Conservation (phyloP, 2,797 vertebrate genomes). For the Sebastes aleutianus region DNA sequence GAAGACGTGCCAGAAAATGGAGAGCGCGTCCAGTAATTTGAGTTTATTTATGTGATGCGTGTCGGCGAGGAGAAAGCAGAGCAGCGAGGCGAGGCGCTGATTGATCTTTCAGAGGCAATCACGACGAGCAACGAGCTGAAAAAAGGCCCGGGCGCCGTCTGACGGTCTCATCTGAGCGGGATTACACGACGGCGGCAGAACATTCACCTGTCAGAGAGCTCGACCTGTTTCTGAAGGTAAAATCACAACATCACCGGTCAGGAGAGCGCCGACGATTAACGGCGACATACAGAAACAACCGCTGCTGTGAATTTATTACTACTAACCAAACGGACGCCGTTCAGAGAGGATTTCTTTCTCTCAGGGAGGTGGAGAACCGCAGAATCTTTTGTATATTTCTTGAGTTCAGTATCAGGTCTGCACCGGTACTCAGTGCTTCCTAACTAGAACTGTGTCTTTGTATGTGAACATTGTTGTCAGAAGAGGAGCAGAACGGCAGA, state of each 20-base stretch:
- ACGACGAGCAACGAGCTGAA: slow-evolving; percentile 63
- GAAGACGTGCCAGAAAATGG: slow-evolving; percentile 17
- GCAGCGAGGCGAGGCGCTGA: slow-evolving; percentile 39
- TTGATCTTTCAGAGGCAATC: slow-evolving; percentile 75
- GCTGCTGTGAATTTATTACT: neutral
- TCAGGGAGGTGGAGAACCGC: too few relatives aligned
- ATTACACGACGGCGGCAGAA: slow-evolving; percentile 24
- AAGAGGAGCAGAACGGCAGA: neutral
- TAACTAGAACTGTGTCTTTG: neutral
- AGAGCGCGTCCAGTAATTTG: slow-evolving; percentile 43
- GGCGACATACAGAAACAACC: neutral
- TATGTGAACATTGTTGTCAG: neutral
- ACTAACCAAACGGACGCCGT: neutral
- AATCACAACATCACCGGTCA: neutral
- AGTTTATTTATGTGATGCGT: slow-evolving; percentile 67
- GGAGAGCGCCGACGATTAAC: neutral
- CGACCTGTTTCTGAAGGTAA: slow-evolving; percentile 4
- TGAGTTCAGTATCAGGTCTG: neutral
- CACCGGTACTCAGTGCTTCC: neutral
- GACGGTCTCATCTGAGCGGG: slow-evolving; percentile 35
- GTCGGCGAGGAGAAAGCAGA: slow-evolving; percentile 36
- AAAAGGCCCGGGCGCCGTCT: slow-evolving; percentile 39
- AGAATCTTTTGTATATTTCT: neutral
- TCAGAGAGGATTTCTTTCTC: neutral
- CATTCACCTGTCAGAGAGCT: slow-evolving; percentile 19